Conservation (phyloP, 1,140 invertebrate species). For the Cataglyphis hispanica region DNA sequence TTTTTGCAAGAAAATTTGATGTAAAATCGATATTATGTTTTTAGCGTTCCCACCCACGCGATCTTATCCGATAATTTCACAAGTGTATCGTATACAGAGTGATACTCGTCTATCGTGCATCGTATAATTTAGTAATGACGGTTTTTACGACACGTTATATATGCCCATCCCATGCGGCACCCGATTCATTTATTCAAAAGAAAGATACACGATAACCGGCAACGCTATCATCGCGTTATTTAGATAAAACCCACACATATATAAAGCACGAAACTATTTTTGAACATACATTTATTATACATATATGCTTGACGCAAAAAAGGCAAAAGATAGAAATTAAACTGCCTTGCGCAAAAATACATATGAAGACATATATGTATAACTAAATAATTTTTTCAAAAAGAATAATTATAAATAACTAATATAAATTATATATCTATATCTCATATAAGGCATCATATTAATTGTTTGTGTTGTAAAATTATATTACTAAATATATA, state of each 20-base stretch:
- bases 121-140: conserved; percentile 39
- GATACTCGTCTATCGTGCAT: neutral
- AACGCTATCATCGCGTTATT: neutral
- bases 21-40: neutral
- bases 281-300: neutral
- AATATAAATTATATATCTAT: neutral
- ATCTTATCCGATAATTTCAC: neutral
- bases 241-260: neutral
- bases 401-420: neutral
- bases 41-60: neutral
- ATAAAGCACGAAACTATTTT: neutral
- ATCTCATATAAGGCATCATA: neutral
- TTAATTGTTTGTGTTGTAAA: neutral
- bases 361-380: neutral
- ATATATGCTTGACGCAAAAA: neutral
- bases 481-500: conserved; percentile 8
- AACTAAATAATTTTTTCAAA: conserved; percentile 1
- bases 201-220: conserved; percentile 13
- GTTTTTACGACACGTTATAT: conserved; percentile 1
- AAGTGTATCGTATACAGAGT: conserved; percentile 14
- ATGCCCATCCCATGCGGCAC: neutral
- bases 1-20: conserved; percentile 15
- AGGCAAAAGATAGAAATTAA: neutral
- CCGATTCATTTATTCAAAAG: conserved; percentile 22
- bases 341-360: neutral